Percentiles rank a stretch among this genome's conserved stretches.
Conservation (phyloP, 2,113 vertebrate genomes). For the Ophthalmolycus amberensis region DNA sequence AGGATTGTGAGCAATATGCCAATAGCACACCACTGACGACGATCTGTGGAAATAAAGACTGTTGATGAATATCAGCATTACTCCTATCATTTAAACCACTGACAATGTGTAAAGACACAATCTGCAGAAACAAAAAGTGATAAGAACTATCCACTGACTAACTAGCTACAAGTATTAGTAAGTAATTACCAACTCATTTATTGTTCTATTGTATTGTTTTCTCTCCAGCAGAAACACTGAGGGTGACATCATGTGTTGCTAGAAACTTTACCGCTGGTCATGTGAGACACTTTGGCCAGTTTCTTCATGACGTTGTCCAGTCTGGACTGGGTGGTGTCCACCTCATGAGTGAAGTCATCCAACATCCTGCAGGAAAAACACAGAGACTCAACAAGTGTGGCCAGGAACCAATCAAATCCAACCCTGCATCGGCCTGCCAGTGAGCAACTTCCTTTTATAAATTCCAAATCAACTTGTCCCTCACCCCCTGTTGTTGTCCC, state of each 20-base stretch:
- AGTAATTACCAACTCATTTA: background rate
- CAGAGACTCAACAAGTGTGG: background rate
- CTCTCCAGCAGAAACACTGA: background rate
- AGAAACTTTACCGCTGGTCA: conserved; percentile 93
- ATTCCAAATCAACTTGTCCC: background rate
- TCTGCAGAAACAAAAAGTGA: background rate
- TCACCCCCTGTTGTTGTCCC: no score
- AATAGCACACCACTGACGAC: conserved; percentile 98
- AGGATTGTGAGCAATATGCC: conserved; percentile 89
- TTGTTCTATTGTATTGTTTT: background rate
- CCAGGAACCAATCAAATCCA: background rate
- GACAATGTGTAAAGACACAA: no score
- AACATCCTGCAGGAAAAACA: conserved; percentile 87
- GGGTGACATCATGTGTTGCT: background rate
- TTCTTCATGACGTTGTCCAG: conserved; percentile 99
- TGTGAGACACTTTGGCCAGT: conserved; percentile 97
- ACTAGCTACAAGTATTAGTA: background rate
- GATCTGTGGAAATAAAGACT: conserved; percentile 82
- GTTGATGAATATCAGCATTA: background rate
- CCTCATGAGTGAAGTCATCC: conserved; percentile 95
- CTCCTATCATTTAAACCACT: background rate
- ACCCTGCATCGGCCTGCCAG: background rate
- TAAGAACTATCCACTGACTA: background rate
- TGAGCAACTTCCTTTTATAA: background rate
- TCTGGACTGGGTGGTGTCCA: conserved; percentile 94